Evolutionary conservation across 2,113 vertebrate species (phyloP), one percentile per base, ranked within the genome.

Genomic region (Sterna hirundo): DNA sequence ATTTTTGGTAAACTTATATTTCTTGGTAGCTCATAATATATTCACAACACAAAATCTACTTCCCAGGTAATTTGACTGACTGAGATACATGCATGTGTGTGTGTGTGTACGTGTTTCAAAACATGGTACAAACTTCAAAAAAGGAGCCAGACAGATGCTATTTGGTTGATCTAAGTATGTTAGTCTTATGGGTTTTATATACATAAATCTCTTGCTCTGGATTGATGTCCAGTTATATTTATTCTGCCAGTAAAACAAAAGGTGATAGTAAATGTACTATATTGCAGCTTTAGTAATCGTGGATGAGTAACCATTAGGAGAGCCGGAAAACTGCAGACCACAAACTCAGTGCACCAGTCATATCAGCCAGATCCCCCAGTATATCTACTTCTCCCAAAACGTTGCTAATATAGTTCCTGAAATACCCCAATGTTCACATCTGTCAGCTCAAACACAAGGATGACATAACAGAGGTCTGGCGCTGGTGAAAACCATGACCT

Each of bases 1-100:
- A 85, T 80, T 94, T 91, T 88, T 23, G 8, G 23, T 62, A 94
- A 91, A 85, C 20, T 81, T 84, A 13, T 30, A 90, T 82, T 94
- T 97, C 55, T 90, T 85, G 60, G 55, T 94, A 90, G 42, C 42
- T 94, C 51, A 49, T 91, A 83, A 94, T 66, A 66, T 81, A 88
- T 82, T 93, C 83, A 80, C 29, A 72, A 62, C 44, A 84, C 20
- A 90, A 92, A 85, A 93, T 60, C 30, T 76, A 58, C 42, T 96
- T 95, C 62, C 30, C 80, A 70, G 54, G 46, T 91, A 85, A 89
- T 88, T 70, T 89, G 54, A 62, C 81, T 71, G 38, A 85, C 85
- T 89, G 95, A 81, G 34, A 65, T 15, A 22, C 0, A 0, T 36
- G 9, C 36, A 12, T 15, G 1, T 21, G 26, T 19, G 30, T 19